Conservation (phyloP, 2,113 vertebrate species). For the Accipiter cooperii region DNA sequence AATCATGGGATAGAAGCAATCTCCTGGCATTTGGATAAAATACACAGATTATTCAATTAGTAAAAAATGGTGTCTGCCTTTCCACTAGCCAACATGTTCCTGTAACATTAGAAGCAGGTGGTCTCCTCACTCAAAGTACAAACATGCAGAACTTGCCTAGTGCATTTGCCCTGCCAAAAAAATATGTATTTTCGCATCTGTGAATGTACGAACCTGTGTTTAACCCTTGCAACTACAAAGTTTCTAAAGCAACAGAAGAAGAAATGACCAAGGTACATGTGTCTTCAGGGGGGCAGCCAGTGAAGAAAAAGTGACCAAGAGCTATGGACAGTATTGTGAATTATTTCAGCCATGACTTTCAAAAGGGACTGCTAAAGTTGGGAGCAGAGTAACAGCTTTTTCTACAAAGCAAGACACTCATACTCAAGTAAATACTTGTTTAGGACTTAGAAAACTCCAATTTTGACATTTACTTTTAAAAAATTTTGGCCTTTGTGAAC, state of each 20-base stretch:
- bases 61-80: constrained; percentile 35
- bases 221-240: not conserved
- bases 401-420: not conserved
- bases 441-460: not conserved
- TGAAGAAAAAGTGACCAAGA: not conserved
- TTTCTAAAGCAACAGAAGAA: not conserved
- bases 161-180: constrained; percentile 44
- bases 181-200: constrained; percentile 15
- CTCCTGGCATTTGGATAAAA: constrained; percentile 14
- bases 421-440: not conserved
- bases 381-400: not conserved
- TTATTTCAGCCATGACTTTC: not conserved
- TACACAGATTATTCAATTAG: constrained; percentile 45
- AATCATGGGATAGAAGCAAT: constrained; percentile 8
- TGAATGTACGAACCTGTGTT: not conserved
- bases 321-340: not conserved
- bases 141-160: constrained; percentile 37
- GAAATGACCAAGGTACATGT: not conserved
- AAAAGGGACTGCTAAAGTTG: not conserved
- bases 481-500: not conserved
- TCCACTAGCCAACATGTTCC: constrained; percentile 45
- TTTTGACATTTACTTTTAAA: not conserved
- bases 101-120: constrained; percentile 64
- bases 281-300: not conserved
- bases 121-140: constrained; percentile 45